These are phyloP conservation scores for Lycocerus yunnanus DNA, from an alignment of 2,888 invertebrate genomes.

Conservation along the genomic window DNA sequence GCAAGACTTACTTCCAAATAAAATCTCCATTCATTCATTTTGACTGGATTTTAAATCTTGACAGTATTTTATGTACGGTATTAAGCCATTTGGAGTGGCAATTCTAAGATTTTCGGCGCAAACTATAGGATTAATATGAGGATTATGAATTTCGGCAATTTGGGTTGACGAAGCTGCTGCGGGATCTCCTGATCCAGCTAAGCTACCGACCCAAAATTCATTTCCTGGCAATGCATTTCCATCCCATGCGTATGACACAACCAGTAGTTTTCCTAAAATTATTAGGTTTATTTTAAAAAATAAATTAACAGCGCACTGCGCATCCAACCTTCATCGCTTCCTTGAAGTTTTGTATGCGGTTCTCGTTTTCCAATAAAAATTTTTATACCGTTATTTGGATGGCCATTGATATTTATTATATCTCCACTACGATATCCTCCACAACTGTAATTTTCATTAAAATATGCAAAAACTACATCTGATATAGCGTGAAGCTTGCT, in stretches of 20 bases:
- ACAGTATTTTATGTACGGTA: constrained; percentile 36
- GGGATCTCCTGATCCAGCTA: constrained; percentile 63
- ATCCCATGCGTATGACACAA: constrained; percentile 75
- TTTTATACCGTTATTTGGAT: constrained; percentile 46
- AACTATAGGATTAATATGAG: constrained; percentile 60
- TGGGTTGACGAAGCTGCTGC: constrained; percentile 67
- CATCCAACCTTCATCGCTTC: constrained; percentile 55
- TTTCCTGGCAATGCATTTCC: constrained; percentile 75
- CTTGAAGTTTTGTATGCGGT: constrained; percentile 60
- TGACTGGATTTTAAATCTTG: constrained; percentile 2
- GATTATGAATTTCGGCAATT: constrained; percentile 65
- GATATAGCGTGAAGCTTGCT: constrained; percentile 59
- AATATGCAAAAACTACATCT: constrained; percentile 71
- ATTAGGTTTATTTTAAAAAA: neutral
- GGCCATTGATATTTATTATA: constrained; percentile 36
- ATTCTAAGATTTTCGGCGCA: constrained; percentile 59
- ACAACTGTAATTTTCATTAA: constrained; percentile 55
- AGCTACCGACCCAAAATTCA: constrained; percentile 68
- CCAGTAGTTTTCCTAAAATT: constrained; percentile 55
- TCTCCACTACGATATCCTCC: constrained; percentile 57
- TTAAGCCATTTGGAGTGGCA: constrained; percentile 49
- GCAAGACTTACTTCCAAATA: too few species aligned
- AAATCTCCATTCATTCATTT: neutral
- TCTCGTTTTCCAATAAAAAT: constrained; percentile 60
- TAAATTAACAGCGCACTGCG: neutral